Percentiles rank a stretch among this genome's conserved stretches.
Evolutionary conservation across 2,888 invertebrate species (phyloP).

Genomic region (Holacanthella duospinosa): DNA sequence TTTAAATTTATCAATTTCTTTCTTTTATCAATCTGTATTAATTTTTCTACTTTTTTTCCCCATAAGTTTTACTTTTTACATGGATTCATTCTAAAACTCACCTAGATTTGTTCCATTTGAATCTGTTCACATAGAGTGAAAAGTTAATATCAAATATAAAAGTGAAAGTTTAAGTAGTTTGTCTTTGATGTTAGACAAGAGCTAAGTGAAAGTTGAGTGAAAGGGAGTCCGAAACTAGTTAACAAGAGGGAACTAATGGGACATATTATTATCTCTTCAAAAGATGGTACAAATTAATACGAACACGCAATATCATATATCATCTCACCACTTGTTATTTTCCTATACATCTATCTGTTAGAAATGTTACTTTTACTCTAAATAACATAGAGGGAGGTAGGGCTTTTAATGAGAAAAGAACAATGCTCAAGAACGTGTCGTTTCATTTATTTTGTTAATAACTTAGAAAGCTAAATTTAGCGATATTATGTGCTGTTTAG

Average conservation of each 20-base stretch:
- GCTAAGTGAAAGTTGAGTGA: constrained; percentile 1
- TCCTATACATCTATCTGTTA: not conserved
- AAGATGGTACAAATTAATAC: not conserved
- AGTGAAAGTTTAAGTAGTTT: not conserved
- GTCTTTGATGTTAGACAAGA: not conserved
- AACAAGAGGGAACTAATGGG: not conserved
- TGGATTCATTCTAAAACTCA: no score
- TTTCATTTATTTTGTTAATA: constrained; percentile 38
- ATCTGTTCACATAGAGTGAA: no score
- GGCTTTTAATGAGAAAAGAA: not conserved
- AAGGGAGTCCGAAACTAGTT: not conserved
- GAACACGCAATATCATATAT: not conserved
- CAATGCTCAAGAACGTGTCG: constrained; percentile 27
- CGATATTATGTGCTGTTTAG: no score
- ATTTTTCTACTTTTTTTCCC: no score
- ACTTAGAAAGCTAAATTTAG: no score
- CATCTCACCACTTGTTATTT: not conserved
- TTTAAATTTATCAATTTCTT: no score
- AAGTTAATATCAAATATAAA: no score
- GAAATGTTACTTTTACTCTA: not conserved
- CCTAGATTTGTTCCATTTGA: no score
- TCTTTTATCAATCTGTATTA: no score
- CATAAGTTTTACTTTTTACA: no score
- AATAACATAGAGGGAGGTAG: not conserved
- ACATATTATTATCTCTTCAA: not conserved